Evolutionary conservation across 2,113 vertebrate species (phyloP), one percentile per base, ranked within the genome.

Genomic region (Ophthalmolycus amberensis): DNA sequence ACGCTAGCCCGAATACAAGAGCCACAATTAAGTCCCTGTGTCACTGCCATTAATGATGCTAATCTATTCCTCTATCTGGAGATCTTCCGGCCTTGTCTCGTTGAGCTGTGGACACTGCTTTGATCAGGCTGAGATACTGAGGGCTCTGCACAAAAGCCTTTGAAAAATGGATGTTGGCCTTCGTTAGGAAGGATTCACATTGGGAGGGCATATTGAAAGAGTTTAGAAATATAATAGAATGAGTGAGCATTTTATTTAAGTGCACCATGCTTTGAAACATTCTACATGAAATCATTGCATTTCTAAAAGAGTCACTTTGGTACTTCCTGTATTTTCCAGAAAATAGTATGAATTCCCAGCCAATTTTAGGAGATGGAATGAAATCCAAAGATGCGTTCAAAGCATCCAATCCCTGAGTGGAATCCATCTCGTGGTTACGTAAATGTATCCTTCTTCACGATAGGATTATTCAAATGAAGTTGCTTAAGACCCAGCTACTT

Each of bases 1-100:
- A 75, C 50, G 82, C 85, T 73, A 77, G 72, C 78, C 12, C 40
- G 74, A 86, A 87, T 87, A 88, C 88, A 91, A 88, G 88, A 83
- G 20, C 72, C 88, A 87, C 84, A 89, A 87, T 93, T 88, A 92
- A 92, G 87, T 89, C 84, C 63, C 79, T 81, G 75, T 90, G 80
- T 90, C 86, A 70, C 82, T 83, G 64, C 46, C 83, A 90, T 90
- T 93, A 91, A 84, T 89, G 86, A 91, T 91, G 87, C 79, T 88
- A 88, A 91, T 90, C 71, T 91, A 88, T 89, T 91, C 82, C 77
- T 90, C 86, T 89, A 81, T 88, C 81, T 81, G 83, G 87, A 86
- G 83, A 85, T 90, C 85, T 91, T 74, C 85, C 27, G 56, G 88
- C 86, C 83, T 85, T 64, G 79, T 88, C 65, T 86, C 20, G 18